Base-by-base conservation (phyloP, 2,113 vertebrate species). In the Rissa tridactyla region DNA sequence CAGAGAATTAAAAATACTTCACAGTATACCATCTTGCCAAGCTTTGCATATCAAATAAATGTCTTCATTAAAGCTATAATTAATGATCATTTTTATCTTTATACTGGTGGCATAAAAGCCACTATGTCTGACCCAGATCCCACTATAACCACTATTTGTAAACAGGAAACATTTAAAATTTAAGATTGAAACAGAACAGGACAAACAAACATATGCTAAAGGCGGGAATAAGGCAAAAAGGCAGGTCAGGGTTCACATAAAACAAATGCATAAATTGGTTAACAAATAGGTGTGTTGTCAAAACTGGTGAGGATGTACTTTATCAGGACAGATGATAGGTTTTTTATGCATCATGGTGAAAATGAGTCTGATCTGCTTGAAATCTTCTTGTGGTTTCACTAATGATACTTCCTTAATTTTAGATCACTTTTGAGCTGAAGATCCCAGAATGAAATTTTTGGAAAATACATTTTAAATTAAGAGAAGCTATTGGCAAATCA, bases 1-100 rank as follows among this genome's bases (percentile, higher is more conserved):
- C 49, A 73, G 19, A 82, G 70, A 86, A 91, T 66, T 91, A 72
- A 95, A 97, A 96, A 80, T 95, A 78, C 34, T 88, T 95, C 61
- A 92, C 61, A 88, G 15, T 47, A 34, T 71, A 82, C 13, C 46
- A 73, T 89, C 81, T 72, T 92, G 69, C 61, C 44, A 75, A 84
- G 34, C 4, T 92, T 73, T 86, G 47, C 60, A 78, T 88, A 86
- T 77, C n/a, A 93, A 84, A 89, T 57, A 88, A 65, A 84, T 60
- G 30, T 61, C n/a, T 92, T 94, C 49, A 88, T 86, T 88, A 94
- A 91, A 77, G 18, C 42, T 81, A 40, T 86, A 93, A 92, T 77
- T 87, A 95, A 87, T 44, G 11, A 72, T 62, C 84, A 68, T 71
- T 94, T 66, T 86, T 64, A 15, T 84, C 30, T 87, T 91, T 29